phyloP scores from a whole-genome alignment of 2,797 vertebrate species.

The Falco concolor region DNA sequence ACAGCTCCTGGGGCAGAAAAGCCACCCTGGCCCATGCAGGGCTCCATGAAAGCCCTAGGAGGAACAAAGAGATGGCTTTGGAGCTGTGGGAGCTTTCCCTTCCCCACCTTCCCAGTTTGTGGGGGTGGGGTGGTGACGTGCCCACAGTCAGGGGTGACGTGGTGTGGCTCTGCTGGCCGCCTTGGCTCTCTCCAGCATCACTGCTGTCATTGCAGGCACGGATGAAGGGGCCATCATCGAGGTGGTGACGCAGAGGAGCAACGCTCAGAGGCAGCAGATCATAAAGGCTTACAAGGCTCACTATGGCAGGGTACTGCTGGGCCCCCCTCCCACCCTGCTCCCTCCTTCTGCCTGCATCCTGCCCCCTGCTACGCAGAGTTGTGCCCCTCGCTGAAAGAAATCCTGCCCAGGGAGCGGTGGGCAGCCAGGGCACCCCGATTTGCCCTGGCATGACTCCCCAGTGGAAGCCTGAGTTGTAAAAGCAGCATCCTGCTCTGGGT shows the following conservation, averaged over 20 bases:
- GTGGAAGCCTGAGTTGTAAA: neutral
- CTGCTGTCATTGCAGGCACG: constrained; percentile 78
- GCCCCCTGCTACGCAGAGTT: neutral
- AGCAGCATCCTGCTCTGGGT: neutral
- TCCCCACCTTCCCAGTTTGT: neutral
- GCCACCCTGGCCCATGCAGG: accelerated
- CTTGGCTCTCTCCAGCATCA: neutral
- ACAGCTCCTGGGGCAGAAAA: neutral
- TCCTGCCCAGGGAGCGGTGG: neutral
- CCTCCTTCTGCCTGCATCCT: neutral
- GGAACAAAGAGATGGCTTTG: neutral
- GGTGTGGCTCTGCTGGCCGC: neutral
- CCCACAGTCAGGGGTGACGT: accelerated
- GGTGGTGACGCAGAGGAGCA: constrained; percentile 87
- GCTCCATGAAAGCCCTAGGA: neutral
- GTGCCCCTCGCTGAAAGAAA: neutral
- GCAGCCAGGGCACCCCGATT: neutral
- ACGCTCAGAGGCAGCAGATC: constrained; percentile 91
- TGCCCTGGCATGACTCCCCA: neutral
- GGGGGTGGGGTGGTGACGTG: accelerated
- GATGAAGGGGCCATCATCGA: constrained; percentile 91
- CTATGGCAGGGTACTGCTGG: constrained; percentile 83
- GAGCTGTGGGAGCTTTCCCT: neutral
- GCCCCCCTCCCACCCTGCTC: neutral
- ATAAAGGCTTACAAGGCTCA: constrained; percentile 90